phyloP scores from a whole-genome alignment of 2,113 vertebrate species.

The Passerina amoena region DNA sequence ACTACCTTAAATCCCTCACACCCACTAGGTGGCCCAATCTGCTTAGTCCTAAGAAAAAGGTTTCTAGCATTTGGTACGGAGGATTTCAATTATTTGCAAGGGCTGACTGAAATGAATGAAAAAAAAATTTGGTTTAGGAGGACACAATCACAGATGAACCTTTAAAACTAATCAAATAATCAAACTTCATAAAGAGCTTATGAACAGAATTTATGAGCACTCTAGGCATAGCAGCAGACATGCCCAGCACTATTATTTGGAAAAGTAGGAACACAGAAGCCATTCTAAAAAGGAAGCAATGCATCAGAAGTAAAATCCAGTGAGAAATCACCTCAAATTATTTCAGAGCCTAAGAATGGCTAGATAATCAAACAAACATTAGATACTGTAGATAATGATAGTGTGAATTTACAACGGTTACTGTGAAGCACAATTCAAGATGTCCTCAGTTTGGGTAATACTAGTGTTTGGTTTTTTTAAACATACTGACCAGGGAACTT shows the following conservation, averaged over 20 bases:
- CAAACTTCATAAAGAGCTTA: background rate
- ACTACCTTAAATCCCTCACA: background rate
- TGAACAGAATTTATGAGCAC: background rate
- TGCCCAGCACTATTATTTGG: background rate
- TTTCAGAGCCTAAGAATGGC: background rate
- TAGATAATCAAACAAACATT: background rate
- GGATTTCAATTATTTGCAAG: background rate
- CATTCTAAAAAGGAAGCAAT: background rate
- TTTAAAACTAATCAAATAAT: background rate
- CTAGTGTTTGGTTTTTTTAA: background rate
- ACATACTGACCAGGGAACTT: background rate
- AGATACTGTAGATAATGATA: background rate
- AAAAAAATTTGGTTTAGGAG: background rate
- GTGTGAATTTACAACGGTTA: background rate
- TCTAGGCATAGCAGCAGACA: background rate
- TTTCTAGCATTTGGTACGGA: background rate
- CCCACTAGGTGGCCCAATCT: slow-evolving; percentile 39
- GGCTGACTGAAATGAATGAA: background rate
- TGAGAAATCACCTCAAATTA: background rate
- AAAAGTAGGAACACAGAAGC: background rate
- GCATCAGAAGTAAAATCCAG: background rate
- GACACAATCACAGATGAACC: background rate
- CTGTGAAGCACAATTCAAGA: background rate
- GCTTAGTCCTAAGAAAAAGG: background rate
- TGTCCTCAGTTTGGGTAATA: background rate